Conservation (phyloP, 2,113 vertebrate genomes). For the Ursus arctos region DNA sequence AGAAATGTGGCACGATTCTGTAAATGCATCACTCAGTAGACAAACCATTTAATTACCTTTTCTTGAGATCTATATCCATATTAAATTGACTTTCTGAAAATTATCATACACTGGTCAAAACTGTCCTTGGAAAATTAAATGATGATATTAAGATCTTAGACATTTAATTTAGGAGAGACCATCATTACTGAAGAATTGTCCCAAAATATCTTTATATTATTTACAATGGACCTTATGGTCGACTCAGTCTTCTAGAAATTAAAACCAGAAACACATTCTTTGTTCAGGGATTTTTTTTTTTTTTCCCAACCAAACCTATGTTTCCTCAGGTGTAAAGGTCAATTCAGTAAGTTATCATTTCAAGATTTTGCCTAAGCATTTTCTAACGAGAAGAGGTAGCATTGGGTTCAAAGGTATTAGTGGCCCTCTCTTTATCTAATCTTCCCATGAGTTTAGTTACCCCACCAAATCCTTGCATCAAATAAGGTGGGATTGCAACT, state of each 20-base stretch:
- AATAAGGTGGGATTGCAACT: background rate
- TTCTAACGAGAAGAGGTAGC: constrained; percentile 33
- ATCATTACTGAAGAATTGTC: background rate
- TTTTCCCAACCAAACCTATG: background rate
- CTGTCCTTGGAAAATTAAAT: background rate
- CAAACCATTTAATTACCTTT: background rate
- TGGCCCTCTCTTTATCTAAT: background rate
- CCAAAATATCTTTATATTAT: background rate
- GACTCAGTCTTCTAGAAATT: background rate
- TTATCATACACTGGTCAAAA: background rate
- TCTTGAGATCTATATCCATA: background rate
- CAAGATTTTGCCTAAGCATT: background rate
- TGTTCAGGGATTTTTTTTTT: background rate
- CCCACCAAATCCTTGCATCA: background rate
- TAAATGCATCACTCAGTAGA: background rate
- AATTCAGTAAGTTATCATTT: background rate
- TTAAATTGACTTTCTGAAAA: background rate
- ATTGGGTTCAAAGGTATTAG: background rate
- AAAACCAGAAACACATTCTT: background rate
- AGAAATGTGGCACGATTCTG: background rate
- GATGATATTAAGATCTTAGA: background rate
- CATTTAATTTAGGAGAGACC: background rate
- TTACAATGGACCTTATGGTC: background rate
- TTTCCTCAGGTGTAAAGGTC: background rate
- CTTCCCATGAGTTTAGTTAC: background rate